Evolutionary conservation across 2,113 vertebrate species (phyloP), one percentile per base, ranked within the genome.

Genomic region (Mormoops blainvillei): DNA sequence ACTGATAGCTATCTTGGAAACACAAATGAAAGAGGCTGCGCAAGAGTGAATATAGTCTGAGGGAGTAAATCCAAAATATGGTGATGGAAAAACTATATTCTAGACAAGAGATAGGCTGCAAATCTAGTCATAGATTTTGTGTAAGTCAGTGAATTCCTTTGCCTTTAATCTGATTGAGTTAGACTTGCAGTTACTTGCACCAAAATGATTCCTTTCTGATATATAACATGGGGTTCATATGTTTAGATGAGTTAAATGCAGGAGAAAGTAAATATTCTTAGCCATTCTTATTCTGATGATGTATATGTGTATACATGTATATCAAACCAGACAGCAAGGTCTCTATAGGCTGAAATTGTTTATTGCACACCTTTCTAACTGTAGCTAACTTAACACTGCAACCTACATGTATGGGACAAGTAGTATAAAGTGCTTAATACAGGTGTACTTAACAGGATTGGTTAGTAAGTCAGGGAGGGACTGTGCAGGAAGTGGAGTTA

Each of bases 401-500:
- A 16, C 61, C 52, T 81, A 10, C 10, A 70, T 14, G 31, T 24
- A 87, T 15, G 20, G 14, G n/a, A 41, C n/a, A 38, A 48, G 12
- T 43, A 52, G 16, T 52, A 70, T 1, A 63, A 87, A 73, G 36
- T 61, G 15, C 10, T 85, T 85, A 84, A 48, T 74, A 36, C 33
- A 71, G 12, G 2, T 88, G 77, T 92, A 33, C n/a, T 50, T 83
- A 78, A 67, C 45, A 86, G 48, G 91, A 68, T 43, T 88, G 54
- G 28, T 76, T 84, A 54, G 45, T 41, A 86, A 96, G 16, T 86
- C 52, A 77, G 26, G 15, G 70, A 71, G 28, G 19, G 38, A 83
- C 89, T 97, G 54, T 93, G 43, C n/a, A 93, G 95, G 54, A 85
- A 76, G 9, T 70, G 0, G 41, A 93, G 33, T 85, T 38, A 87